Percentiles rank a stretch among this genome's conserved stretches.
Evolutionary conservation across 2,888 invertebrate genomes (phyloP).

Genomic region (Morpho deidamia): DNA sequence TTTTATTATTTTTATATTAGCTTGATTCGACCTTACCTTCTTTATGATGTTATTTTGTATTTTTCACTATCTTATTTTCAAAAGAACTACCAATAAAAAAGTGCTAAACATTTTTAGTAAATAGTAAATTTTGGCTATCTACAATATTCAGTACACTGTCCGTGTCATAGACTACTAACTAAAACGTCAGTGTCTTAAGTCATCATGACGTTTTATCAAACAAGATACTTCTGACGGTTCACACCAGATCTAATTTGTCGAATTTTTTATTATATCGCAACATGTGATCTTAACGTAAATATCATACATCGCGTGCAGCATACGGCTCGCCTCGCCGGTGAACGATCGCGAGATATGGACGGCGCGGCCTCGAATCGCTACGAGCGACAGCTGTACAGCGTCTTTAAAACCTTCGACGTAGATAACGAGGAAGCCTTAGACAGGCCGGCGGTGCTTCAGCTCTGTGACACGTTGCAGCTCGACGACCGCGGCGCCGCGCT

Average conservation of each 20-base stretch:
- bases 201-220: too few species aligned
- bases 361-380: slow-evolving; percentile 82
- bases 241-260: slow-evolving; percentile 12
- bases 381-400: slow-evolving; percentile 88
- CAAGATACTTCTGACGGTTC: not conserved
- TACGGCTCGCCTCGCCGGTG: slow-evolving; percentile 1
- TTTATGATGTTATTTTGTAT: too few species aligned
- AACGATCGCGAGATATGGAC: slow-evolving; percentile 43
- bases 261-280: slow-evolving; percentile 21
- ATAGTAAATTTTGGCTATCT: too few species aligned
- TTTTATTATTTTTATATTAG: too few species aligned
- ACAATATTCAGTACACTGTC: too few species aligned
- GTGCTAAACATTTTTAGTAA: too few species aligned
- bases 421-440: slow-evolving; percentile 84
- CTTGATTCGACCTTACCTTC: too few species aligned
- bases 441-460: slow-evolving; percentile 80
- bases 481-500: slow-evolving; percentile 83
- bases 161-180: too few species aligned
- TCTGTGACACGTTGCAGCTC: slow-evolving; percentile 88
- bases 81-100: too few species aligned
- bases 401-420: slow-evolving; percentile 88
- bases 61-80: too few species aligned
- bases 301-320: slow-evolving; percentile 7
- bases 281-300: slow-evolving; percentile 25
- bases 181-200: too few species aligned